phyloP scores from a whole-genome alignment of 2,888 invertebrate species.

The Melitaea athalia region DNA sequence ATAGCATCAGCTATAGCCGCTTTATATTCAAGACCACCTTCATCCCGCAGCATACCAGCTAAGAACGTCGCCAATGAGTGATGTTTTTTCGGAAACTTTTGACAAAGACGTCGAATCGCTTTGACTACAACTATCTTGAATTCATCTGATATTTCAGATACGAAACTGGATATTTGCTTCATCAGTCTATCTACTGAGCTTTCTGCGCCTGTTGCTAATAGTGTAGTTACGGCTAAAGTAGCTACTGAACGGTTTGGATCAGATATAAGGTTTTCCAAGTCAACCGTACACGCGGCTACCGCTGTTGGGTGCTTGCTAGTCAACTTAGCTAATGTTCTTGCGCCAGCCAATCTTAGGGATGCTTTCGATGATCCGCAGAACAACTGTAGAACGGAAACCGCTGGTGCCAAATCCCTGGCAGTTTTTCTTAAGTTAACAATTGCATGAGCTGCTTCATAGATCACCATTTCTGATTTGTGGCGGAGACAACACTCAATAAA shows the following conservation, averaged over 20 bases:
- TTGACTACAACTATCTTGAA: constrained; percentile 99
- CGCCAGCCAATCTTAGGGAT: constrained; percentile 97
- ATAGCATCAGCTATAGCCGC: constrained; percentile 99
- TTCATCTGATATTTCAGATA: constrained; percentile 99
- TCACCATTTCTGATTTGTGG: constrained; percentile 99
- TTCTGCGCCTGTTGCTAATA: constrained; percentile 98
- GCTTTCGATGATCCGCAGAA: constrained; percentile 99
- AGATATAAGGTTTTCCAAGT: constrained; percentile 98
- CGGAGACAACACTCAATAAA: constrained; percentile 97
- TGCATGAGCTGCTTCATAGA: constrained; percentile 99
- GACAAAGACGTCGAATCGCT: constrained; percentile 92
- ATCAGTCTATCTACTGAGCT: constrained; percentile 99
- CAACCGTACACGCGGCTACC: constrained; percentile 98
- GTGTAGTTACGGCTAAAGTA: constrained; percentile 98
- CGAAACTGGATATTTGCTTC: constrained; percentile 99
- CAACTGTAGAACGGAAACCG: constrained; percentile 97
- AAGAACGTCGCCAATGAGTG: constrained; percentile 97
- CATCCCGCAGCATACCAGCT: constrained; percentile 97
- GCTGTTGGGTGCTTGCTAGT: constrained; percentile 98
- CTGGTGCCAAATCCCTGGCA: constrained; percentile 93
- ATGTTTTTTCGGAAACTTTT: constrained; percentile 98
- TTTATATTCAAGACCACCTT: constrained; percentile 98
- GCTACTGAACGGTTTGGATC: constrained; percentile 99
- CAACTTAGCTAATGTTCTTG: constrained; percentile 96
- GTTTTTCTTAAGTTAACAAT: constrained; percentile 95